Conservation (phyloP, 2,797 vertebrate genomes). For the Microchirus variegatus region DNA sequence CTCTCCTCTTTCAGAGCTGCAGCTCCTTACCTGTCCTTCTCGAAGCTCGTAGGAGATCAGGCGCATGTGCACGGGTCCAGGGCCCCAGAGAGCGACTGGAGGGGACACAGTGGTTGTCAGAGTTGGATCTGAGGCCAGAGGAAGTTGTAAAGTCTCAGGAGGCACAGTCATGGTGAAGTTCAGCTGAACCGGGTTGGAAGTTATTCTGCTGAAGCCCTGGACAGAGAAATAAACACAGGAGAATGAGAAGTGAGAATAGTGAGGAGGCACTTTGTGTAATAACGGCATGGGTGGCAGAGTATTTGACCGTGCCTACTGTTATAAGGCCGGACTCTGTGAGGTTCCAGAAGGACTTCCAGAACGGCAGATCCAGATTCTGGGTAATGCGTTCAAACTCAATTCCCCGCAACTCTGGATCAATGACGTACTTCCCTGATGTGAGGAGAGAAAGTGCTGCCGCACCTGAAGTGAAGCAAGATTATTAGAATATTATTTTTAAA, state of each 20-base stretch:
- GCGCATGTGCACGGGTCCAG: conserved; percentile 77
- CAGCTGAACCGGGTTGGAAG: conserved; percentile 73
- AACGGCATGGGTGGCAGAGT: neutral
- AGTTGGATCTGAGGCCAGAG: conserved; percentile 76
- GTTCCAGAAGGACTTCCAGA: conserved; percentile 87
- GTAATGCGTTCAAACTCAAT: conserved; percentile 83
- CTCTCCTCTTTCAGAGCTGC: neutral
- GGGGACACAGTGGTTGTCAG: conserved; percentile 68
- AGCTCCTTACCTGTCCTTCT: conserved; percentile 77
- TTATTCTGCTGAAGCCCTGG: conserved; percentile 79
- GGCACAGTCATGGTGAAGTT: conserved; percentile 78
- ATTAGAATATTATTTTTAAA: neutral
- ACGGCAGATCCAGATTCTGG: conserved; percentile 83
- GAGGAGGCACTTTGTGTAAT: neutral
- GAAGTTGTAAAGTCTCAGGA: conserved; percentile 68
- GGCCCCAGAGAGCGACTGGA: conserved; percentile 82
- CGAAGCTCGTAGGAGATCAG: conserved; percentile 79
- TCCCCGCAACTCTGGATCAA: conserved; percentile 82
- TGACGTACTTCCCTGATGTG: conserved; percentile 82
- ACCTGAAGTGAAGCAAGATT: conserved; percentile 53
- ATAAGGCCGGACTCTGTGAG: conserved; percentile 81
- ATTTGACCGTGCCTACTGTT: conserved; percentile 70
- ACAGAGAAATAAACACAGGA: neutral
- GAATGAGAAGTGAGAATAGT: neutral
- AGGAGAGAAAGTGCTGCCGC: conserved; percentile 80